Base-by-base conservation (phyloP, 2,113 vertebrate genomes). In the Shinisaurus crocodilurus region DNA sequence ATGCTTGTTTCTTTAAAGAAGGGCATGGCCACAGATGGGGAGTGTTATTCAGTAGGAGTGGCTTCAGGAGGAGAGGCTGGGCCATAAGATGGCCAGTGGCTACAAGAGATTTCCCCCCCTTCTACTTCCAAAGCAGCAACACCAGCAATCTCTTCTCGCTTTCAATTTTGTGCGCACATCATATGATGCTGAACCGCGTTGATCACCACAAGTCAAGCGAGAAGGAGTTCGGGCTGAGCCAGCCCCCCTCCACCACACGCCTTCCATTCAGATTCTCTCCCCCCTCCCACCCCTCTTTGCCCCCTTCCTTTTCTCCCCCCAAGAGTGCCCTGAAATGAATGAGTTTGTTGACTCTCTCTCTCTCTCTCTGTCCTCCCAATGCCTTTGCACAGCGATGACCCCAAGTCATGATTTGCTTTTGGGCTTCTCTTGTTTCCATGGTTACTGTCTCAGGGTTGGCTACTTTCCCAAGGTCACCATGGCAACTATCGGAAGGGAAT, bases 401-500 rank as follows among this genome's bases (percentile, higher is more conserved):
- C 94, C 88, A 89, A 96, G 96, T 97, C 96, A 94, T 95, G 93
- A 95, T 96, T 86, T 96, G 96, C 96, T 96, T 96, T 97, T 96
- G 96, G 97, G 97, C 96, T 97, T 97, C 97, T 97, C 95, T 80
- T 79, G 96, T 98, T 97, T 96, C 97, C 96, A 98, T 98, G 97
- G 93, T 5, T 77, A 98, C 97, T 94, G 93, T 94, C 94, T 92
- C 95, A 25, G 96, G 97, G 97, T 95, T 98, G 97, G 97, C 97
- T 97, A 96, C 92, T 77, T 97, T 97, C 97, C 97, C 97, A 97
- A 96, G 97, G 97, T 98, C 97, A 94, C 96, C 97, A 98, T 98
- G 96, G 97, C 95, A 97, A 98, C 97, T 97, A 97, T 97, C 96
- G 92, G 96, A 97, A 97, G 96, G 96, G 97, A 97, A 96, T 97